Percentiles rank a stretch among this genome's conserved stretches.
These are phyloP conservation scores for Calephelis virginiensis DNA, from an alignment of 1,140 invertebrate species.

Conservation along the genomic window DNA sequence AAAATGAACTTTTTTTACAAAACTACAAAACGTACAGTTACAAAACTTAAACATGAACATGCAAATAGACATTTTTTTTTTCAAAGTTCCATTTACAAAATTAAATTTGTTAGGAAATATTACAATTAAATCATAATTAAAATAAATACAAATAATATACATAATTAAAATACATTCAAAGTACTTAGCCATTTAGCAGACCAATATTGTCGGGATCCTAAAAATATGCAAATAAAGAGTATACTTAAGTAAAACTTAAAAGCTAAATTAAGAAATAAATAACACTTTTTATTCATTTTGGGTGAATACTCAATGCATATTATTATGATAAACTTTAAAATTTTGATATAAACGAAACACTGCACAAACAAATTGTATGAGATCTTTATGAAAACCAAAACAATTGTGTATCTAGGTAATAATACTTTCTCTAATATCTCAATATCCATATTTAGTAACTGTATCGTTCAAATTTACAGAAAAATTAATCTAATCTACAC, in stretches of 20 bases:
- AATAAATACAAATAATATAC: too few relatives aligned
- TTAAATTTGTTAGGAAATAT: too few relatives aligned
- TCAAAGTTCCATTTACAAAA: too few relatives aligned
- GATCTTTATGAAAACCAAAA: slow-evolving; percentile 77
- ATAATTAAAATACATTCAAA: too few relatives aligned
- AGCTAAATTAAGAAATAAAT: slow-evolving; percentile 70
- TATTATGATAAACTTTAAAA: slow-evolving; percentile 70
- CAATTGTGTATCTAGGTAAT: slow-evolving; percentile 30
- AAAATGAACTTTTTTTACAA: too few relatives aligned
- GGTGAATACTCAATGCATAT: slow-evolving; percentile 46
- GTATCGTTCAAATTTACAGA: slow-evolving; percentile 9
- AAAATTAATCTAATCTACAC: not conserved
- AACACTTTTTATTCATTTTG: slow-evolving; percentile 42
- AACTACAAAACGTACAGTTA: too few relatives aligned
- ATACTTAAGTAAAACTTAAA: slow-evolving; percentile 27
- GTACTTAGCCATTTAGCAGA: too few relatives aligned
- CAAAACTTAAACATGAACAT: too few relatives aligned
- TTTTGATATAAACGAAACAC: slow-evolving; percentile 75
- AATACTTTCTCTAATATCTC: slow-evolving; percentile 43
- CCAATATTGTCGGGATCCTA: not conserved
- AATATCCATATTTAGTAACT: slow-evolving; percentile 18
- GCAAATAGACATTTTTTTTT: too few relatives aligned
- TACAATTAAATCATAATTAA: too few relatives aligned
- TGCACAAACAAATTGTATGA: slow-evolving; percentile 77
- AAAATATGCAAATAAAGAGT: not conserved